Evolutionary conservation across 2,797 vertebrate genomes (phyloP), one percentile per base, ranked within the genome.

Genomic region (Gymnodraco acuticeps): DNA sequence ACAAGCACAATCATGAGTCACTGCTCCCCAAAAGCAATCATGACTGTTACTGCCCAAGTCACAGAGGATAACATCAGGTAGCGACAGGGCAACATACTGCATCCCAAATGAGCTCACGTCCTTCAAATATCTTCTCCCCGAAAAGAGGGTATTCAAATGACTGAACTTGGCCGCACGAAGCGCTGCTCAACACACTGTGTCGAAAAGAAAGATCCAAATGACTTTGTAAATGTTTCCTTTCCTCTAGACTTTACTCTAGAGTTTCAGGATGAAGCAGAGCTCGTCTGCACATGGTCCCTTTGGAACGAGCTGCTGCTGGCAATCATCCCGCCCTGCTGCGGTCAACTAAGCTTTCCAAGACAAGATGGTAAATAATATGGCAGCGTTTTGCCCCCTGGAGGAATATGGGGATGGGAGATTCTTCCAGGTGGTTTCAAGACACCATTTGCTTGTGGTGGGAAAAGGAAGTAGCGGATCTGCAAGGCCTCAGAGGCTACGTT

Each of bases 281-380:
- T 79, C 53, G 84, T 84, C 85, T 87, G 84, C 85, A 86, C 85
- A 89, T 71, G 87, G 87, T 84, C 77, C 33, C 51, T 75, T 77
- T 88, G 85, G 84, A 91, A 84, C 41, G 38, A 78, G 74, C 55
- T 43, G 80, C 77, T 45, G 80, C 70, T 92, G 90, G 91, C 88
- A 86, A 54, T 73, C 85, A 65, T 86, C 84, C 86, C 48, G 46
- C 77, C 62, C 75, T 61, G 47, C 87, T 86, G 92, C 19, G 65
- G 90, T 89, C 88, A 89, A 90, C 82, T 81, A 56, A 69, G 69
- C 85, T 83, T 90, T 92, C 88, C 88, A 89, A 82, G 80, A 88
- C 27, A 70, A 83, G 85, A 89, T 70, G 84, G 87, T 89, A 90
- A 92, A 93, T 92, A 90, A 93, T 92, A 90, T 88, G 88, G 88